phyloP scores from a whole-genome alignment of 1,140 invertebrate species.

The Dolichoris vasculosae region DNA sequence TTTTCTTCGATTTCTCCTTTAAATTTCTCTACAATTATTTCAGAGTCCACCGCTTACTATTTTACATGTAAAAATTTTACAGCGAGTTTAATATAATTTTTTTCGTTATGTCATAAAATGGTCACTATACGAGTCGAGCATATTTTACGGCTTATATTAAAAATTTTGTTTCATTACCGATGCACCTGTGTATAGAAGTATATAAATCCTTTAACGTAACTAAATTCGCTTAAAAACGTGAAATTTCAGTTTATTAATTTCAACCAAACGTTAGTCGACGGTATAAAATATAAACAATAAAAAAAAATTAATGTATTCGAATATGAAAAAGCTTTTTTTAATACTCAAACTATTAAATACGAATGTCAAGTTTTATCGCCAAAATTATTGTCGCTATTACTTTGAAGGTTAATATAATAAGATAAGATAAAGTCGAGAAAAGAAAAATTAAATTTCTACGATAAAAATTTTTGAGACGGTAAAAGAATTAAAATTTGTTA shows the following conservation, averaged over 20 bases:
- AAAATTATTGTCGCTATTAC: too few species aligned
- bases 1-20: not conserved
- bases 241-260: not conserved
- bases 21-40: not conserved
- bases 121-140: constrained; percentile 15
- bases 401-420: too few species aligned
- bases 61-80: constrained; percentile 25
- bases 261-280: not conserved
- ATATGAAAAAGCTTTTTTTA: not conserved
- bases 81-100: constrained; percentile 19
- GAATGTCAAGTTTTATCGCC: too few species aligned
- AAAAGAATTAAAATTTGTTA: not conserved
- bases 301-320: not conserved
- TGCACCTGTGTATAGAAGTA: not conserved
- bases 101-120: not conserved
- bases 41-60: not conserved
- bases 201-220: not conserved
- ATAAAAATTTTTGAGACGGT: too few species aligned
- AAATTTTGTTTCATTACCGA: not conserved
- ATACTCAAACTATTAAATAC: too few species aligned
- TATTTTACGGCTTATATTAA: not conserved
- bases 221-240: not conserved
- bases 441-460: too few species aligned
- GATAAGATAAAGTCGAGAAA: too few species aligned
- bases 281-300: not conserved